A percentile compares a stretch with the other conserved stretches of the same genome.
These are phyloP conservation scores for Dascillus cervinus DNA, from an alignment of 2,888 invertebrate species.

Conservation along the genomic window DNA sequence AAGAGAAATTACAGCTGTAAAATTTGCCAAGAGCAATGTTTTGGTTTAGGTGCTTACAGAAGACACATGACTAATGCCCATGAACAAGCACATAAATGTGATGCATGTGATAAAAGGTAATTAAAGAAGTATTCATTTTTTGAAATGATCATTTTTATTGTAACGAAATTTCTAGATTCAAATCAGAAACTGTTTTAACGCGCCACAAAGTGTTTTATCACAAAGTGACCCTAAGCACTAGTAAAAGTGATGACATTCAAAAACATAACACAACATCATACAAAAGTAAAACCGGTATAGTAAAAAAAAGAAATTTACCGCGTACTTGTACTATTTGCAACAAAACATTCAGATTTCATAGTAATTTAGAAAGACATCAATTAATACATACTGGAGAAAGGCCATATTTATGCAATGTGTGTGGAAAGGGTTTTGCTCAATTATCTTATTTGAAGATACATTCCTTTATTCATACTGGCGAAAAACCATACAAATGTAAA, in stretches of 20 bases:
- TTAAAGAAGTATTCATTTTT: too few relatives aligned
- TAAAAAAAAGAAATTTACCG: constrained; percentile 21
- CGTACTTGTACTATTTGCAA: constrained; percentile 29
- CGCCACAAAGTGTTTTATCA: constrained; percentile 12
- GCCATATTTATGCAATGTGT: constrained; percentile 25
- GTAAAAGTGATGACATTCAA: constrained; percentile 3
- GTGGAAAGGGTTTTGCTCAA: constrained; percentile 27
- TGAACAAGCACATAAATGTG: constrained; percentile 15
- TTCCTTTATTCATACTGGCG: constrained; percentile 30
- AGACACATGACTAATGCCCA: constrained; percentile 17
- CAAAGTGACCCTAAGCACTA: not conserved
- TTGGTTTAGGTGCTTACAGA: constrained; percentile 19
- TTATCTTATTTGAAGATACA: constrained; percentile 28
- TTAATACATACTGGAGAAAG: constrained; percentile 31
- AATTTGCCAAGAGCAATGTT: constrained; percentile 17
- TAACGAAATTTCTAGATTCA: constrained; percentile 11
- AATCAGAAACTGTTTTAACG: constrained; percentile 11
- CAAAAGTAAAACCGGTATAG: constrained; percentile 18
- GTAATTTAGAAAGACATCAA: constrained; percentile 30
- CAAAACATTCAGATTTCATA: constrained; percentile 30
- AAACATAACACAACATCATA: constrained; percentile 9
- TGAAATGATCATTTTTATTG: not conserved
- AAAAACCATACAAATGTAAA: constrained; percentile 32
- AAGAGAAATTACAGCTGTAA: constrained; percentile 18
- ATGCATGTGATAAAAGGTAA: constrained; percentile 18